A percentile compares a stretch with the other conserved stretches of the same genome.
phyloP scores from a whole-genome alignment of 2,113 vertebrate genomes.

The Saguinus midas region DNA sequence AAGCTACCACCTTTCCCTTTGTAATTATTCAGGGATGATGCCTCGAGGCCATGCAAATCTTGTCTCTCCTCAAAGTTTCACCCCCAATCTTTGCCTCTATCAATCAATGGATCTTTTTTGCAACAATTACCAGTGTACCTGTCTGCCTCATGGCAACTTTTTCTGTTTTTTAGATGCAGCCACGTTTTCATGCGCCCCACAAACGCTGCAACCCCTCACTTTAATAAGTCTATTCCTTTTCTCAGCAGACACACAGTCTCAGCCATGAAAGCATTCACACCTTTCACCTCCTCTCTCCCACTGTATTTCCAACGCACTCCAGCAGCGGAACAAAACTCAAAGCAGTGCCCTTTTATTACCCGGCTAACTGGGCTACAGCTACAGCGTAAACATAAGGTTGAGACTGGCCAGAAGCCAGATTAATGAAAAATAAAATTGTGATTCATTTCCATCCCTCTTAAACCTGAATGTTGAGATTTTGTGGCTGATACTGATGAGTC shows the following conservation, averaged over 20 bases:
- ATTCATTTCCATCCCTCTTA: background rate
- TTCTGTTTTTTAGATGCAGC: background rate
- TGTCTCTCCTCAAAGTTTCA: background rate
- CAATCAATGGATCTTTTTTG: background rate
- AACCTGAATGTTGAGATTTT: background rate
- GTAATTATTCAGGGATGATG: background rate
- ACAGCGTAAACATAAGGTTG: background rate
- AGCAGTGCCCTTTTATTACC: background rate
- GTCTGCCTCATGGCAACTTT: background rate
- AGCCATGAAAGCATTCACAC: background rate
- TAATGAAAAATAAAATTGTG: background rate
- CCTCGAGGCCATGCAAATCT: background rate
- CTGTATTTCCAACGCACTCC: background rate
- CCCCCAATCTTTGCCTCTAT: background rate
- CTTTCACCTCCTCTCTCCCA: background rate
- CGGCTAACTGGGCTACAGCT: background rate
- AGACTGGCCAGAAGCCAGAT: background rate
- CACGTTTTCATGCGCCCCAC: background rate
- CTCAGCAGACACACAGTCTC: background rate
- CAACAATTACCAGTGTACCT: no score
- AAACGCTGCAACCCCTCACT: background rate
- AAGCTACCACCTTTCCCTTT: background rate
- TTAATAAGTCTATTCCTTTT: background rate
- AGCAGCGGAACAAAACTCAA: background rate
- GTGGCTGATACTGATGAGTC: background rate